phyloP scores from a whole-genome alignment of 1,140 invertebrate genomes.

The Dryas iulia region DNA sequence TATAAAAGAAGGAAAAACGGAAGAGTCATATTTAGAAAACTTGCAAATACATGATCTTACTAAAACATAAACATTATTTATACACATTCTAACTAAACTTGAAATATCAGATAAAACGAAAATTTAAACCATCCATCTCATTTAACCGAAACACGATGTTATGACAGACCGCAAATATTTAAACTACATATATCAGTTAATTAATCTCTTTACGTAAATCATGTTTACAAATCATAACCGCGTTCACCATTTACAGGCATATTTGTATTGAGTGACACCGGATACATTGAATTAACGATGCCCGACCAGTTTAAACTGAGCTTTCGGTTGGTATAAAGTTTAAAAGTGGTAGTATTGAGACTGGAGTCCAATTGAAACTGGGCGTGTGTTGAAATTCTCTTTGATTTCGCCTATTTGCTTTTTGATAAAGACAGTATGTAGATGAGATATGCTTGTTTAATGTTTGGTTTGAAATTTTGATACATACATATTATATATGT shows the following conservation, averaged over 20 bases:
- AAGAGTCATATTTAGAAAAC: no score
- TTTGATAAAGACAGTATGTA: background rate
- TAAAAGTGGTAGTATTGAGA: background rate
- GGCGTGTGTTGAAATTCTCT: background rate
- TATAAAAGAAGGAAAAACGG: no score
- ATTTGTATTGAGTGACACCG: slow-evolving; percentile 1
- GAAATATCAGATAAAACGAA: no score
- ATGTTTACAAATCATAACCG: slow-evolving; percentile 2
- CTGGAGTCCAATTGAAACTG: background rate
- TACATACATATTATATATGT: no score
- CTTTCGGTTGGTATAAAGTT: background rate
- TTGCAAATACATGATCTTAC: no score
- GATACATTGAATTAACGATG: background rate
- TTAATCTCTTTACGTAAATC: background rate
- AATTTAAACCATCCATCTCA: background rate
- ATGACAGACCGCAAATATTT: background rate
- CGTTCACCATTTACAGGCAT: background rate
- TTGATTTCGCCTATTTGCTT: background rate
- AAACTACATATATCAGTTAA: slow-evolving; percentile 1
- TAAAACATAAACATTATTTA: no score
- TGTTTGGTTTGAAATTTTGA: no score
- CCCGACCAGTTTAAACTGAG: background rate
- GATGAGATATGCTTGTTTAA: no score
- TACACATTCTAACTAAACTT: no score
- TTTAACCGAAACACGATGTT: background rate